Evolutionary conservation across 2,888 invertebrate species (phyloP).

Genomic region (Villa cingulata): DNA sequence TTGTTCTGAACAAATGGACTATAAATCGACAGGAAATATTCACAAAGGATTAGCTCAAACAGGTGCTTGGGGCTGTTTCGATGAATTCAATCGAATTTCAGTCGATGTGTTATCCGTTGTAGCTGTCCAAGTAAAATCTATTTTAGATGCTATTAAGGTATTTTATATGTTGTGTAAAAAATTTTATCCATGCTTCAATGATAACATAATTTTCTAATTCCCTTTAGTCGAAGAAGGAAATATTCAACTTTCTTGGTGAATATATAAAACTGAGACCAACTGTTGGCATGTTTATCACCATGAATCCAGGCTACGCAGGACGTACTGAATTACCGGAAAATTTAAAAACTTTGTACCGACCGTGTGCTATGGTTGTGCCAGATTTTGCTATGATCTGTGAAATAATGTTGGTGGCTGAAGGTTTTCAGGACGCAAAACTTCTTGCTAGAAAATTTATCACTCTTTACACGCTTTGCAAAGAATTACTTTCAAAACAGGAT

Average conservation of each 20-base stretch:
- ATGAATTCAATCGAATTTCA: constrained; percentile 90
- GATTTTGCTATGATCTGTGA: constrained; percentile 93
- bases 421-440: constrained; percentile 81
- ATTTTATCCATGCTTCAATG: no score
- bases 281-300: constrained; percentile 86
- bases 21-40: constrained; percentile 87
- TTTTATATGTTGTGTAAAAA: no score
- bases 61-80: constrained; percentile 94
- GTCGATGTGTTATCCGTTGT: constrained; percentile 92
- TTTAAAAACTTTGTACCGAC: constrained; percentile 57
- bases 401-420: constrained; percentile 94
- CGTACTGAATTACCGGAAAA: constrained; percentile 82
- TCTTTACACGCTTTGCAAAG: constrained; percentile 76
- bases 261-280: constrained; percentile 58
- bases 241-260: constrained; percentile 77
- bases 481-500: constrained; percentile 85
- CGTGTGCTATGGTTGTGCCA: constrained; percentile 93
- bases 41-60: constrained; percentile 58
- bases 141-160: constrained; percentile 71
- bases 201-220: background rate
- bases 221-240: constrained; percentile 47
- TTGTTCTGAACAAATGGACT: constrained; percentile 95
- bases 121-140: constrained; percentile 80
- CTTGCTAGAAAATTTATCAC: constrained; percentile 90
- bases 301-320: constrained; percentile 95